phyloP scores from a whole-genome alignment of 2,888 invertebrate species.

The Tillus elongatus region DNA sequence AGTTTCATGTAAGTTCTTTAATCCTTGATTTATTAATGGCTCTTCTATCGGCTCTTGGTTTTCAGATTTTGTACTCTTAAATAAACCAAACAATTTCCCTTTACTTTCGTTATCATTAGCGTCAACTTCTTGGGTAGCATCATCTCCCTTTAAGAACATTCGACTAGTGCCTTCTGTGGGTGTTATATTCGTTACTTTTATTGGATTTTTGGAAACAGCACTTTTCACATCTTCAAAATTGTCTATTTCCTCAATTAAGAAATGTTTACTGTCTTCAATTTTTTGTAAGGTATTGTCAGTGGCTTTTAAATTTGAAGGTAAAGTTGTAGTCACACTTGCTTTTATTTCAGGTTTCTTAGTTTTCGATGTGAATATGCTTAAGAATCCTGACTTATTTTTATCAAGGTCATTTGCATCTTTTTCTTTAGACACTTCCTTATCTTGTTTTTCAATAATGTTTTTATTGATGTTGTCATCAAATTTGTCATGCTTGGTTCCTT shows the following conservation, averaged over 20 bases:
- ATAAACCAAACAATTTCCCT: conserved; percentile 18
- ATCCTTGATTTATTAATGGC: conserved; percentile 4
- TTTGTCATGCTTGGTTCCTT: conserved; percentile 33
- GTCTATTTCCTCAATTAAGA: conserved; percentile 20
- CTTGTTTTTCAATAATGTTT: conserved; percentile 36
- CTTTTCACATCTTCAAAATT: conserved; percentile 21
- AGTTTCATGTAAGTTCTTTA: conserved; percentile 4
- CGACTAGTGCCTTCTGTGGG: too few species aligned
- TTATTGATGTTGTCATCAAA: conserved; percentile 29
- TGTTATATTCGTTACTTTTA: too few species aligned
- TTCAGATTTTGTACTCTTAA: conserved; percentile 18
- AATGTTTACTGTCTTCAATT: conserved; percentile 13
- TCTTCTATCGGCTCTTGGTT: conserved; percentile 15
- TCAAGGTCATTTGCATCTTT: conserved; percentile 12
- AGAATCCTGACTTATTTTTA: conserved; percentile 4
- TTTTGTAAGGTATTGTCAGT: conserved; percentile 13
- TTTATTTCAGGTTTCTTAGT: conserved; percentile 9
- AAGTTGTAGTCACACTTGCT: conserved; percentile 2
- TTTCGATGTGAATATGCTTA: conserved; percentile 6
- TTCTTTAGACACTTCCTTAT: conserved; percentile 34
- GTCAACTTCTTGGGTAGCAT: conserved; percentile 14
- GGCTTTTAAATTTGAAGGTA: background rate
- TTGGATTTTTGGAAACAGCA: too few species aligned
- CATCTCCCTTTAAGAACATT: too few species aligned
- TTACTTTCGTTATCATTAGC: conserved; percentile 13